phyloP scores from a whole-genome alignment of 2,113 vertebrate species.

The Ibidorhyncha struthersii region DNA sequence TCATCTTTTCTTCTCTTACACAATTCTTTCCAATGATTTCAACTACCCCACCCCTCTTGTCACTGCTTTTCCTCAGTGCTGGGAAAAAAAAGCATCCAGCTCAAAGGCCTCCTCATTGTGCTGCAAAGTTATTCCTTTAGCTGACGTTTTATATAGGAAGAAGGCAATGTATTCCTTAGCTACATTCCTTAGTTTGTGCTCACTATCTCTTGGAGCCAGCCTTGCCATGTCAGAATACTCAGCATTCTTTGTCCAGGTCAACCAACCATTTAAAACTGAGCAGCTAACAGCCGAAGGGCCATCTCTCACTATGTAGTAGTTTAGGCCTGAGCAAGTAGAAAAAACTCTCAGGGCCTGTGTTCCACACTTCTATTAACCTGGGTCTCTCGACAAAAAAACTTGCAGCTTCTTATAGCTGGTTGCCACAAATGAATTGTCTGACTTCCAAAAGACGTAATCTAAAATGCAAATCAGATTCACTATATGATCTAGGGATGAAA shows the following conservation, averaged over 20 bases:
- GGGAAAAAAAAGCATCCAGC: constrained; percentile 21
- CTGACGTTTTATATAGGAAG: constrained; percentile 4
- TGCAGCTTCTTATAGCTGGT: constrained; percentile 23
- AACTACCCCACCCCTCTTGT: background rate
- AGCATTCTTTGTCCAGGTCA: constrained; percentile 51
- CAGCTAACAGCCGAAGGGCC: constrained; percentile 50
- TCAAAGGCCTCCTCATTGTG: constrained; percentile 28
- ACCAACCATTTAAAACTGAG: constrained; percentile 66
- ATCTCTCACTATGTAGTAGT: constrained; percentile 25
- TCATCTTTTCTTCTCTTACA: constrained; percentile 22
- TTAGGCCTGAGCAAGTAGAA: constrained; percentile 36
- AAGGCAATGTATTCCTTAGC: background rate
- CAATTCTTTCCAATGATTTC: background rate
- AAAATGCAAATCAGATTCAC: constrained; percentile 5
- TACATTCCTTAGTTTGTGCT: constrained; percentile 51
- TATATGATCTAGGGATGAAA: background rate
- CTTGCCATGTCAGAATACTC: constrained; percentile 37
- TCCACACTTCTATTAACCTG: constrained; percentile 47
- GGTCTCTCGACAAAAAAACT: constrained; percentile 13
- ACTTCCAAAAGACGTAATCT: constrained; percentile 55
- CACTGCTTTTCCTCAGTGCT: background rate
- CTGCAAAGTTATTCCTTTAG: constrained; percentile 41
- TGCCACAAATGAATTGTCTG: constrained; percentile 43
- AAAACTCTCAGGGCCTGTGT: constrained; percentile 33
- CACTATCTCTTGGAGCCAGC: constrained; percentile 33